Conservation (phyloP, 2,797 vertebrate genomes). For the Gobio occitaniae region DNA sequence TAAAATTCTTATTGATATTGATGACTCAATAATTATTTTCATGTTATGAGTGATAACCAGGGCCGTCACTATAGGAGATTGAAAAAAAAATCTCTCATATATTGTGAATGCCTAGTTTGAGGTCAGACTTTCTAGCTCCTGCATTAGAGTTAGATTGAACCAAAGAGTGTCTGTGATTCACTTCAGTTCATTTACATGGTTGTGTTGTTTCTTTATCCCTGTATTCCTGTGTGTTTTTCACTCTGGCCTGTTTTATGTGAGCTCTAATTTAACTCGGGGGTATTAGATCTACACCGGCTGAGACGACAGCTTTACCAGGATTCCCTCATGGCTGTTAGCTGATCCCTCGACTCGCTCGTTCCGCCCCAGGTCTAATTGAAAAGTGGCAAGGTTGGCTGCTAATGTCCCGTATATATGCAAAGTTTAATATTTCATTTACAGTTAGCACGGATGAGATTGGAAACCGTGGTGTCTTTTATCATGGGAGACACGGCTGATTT, state of each 20-base stretch:
- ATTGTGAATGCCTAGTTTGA: neutral
- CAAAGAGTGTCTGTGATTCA: neutral
- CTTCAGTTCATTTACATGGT: slow-evolving; percentile 30
- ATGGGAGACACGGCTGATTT: slow-evolving; percentile 34
- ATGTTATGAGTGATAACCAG: no score
- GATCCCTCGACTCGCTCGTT: slow-evolving; percentile 6
- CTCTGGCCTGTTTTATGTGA: slow-evolving; percentile 1
- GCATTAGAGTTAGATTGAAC: slow-evolving; percentile 4
- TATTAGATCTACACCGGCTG: slow-evolving; percentile 12
- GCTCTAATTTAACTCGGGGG: slow-evolving; percentile 36
- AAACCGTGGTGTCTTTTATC: slow-evolving; percentile 47
- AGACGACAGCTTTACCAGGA: slow-evolving; percentile 23
- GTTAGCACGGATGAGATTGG: slow-evolving; percentile 51
- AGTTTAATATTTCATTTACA: slow-evolving; percentile 69
- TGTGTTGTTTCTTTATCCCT: slow-evolving; percentile 28
- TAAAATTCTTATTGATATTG: no score
- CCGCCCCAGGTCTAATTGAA: slow-evolving; percentile 41
- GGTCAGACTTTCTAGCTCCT: neutral
- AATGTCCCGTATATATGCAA: slow-evolving; percentile 71
- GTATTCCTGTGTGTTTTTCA: slow-evolving; percentile 37
- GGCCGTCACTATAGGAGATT: no score
- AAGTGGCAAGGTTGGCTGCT: slow-evolving; percentile 57
- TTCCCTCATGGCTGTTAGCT: slow-evolving; percentile 18
- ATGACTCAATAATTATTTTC: no score
- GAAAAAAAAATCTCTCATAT: neutral